Evolutionary conservation across 2,113 vertebrate species (phyloP).

Genomic region (Xenopus tropicalis): UCB_Xtro_10.0 CM004443.2:209175001-209175500

Average conservation of each 20-base stretch:
- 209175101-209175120: conserved; percentile 19
- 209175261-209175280: background rate
- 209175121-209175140: conserved; percentile 39
- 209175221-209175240: conserved; percentile 13
- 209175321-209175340: no score
- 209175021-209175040: conserved; percentile 24
- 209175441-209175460: no score
- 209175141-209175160: conserved; percentile 35
- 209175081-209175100: conserved; percentile 28
- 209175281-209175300: no score
- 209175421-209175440: no score
- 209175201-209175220: conserved; percentile 14
- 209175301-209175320: no score
- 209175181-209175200: conserved; percentile 32
- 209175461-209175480: no score
- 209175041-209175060: conserved; percentile 35
- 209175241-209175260: background rate
- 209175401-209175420: no score
- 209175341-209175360: no score
- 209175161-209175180: conserved; percentile 26
- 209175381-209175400: no score
- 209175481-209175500: no score
- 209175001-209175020: conserved; percentile 27
- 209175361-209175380: no score
- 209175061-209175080: conserved; percentile 24